Evolutionary conservation across 2,888 invertebrate genomes (phyloP).

Genomic region (Muschampia plurimacula): DNA sequence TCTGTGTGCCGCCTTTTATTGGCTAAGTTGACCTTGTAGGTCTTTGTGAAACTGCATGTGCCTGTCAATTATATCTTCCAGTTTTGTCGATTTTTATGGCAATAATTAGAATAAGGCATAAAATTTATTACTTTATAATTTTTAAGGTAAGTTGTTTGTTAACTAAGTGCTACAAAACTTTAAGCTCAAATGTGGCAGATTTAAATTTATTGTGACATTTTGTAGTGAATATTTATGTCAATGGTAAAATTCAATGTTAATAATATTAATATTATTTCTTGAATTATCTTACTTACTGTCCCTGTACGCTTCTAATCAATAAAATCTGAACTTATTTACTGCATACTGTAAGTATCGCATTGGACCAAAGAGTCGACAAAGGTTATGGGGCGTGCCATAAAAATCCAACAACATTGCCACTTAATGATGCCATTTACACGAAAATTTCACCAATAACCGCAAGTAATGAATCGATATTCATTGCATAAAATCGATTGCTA

Average conservation of each 20-base stretch:
- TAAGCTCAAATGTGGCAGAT: no score
- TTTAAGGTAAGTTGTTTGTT: no score
- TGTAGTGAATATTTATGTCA: no score
- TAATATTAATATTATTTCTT: no score
- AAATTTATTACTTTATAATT: no score
- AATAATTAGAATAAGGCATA: not conserved
- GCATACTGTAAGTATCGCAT: not conserved
- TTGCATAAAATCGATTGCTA: constrained; percentile 73
- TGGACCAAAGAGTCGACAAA: constrained; percentile 37
- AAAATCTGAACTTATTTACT: not conserved
- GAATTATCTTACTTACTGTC: no score
- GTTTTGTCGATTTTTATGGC: not conserved
- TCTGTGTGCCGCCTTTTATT: not conserved
- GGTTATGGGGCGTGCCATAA: constrained; percentile 24
- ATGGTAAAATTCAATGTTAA: not conserved
- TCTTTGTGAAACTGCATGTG: not conserved
- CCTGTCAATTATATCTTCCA: not conserved
- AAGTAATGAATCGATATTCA: constrained; percentile 64
- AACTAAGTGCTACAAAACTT: no score
- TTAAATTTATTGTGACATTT: no score
- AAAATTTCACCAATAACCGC: constrained; percentile 60
- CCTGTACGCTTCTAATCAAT: not conserved
- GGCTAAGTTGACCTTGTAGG: not conserved
- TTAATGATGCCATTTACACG: constrained; percentile 59
- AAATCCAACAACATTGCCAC: constrained; percentile 46